Conservation (phyloP, 2,113 vertebrate species). For the Microtus pennsylvanicus region DNA sequence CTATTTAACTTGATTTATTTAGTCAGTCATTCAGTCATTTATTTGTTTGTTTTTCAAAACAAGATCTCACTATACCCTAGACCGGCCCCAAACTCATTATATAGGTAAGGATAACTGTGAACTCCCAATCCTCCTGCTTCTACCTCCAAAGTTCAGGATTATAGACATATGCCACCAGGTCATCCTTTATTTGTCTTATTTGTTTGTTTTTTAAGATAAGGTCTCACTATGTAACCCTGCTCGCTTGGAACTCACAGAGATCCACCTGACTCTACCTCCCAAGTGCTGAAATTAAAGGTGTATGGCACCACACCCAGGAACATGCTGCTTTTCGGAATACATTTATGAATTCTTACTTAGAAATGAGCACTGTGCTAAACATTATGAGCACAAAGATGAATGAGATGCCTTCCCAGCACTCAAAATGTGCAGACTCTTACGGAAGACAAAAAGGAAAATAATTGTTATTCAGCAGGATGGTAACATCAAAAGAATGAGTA, state of each 20-base stretch:
- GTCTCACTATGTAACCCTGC: neutral
- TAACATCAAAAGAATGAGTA: constrained; percentile 23
- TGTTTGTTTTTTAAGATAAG: neutral
- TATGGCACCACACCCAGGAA: neutral
- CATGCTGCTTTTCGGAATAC: neutral
- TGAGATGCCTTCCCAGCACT: neutral
- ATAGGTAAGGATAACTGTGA: neutral
- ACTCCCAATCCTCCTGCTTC: neutral
- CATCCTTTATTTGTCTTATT: neutral
- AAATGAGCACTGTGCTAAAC: constrained; percentile 25
- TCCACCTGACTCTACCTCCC: neutral
- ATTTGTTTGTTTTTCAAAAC: neutral
- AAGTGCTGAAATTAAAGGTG: neutral
- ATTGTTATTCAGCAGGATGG: neutral
- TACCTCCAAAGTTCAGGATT: neutral
- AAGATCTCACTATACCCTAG: neutral
- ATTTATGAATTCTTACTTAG: neutral
- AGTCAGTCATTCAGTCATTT: neutral
- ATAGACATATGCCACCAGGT: neutral
- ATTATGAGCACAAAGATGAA: constrained; percentile 11
- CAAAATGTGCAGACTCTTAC: constrained; percentile 17
- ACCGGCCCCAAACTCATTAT: neutral
- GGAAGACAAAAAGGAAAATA: constrained; percentile 41
- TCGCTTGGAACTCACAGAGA: neutral
- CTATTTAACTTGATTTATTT: constrained; percentile 42